These are phyloP conservation scores for Sebastes oblongus DNA, from an alignment of 2,797 vertebrate species.

Conservation along the genomic window DNA sequence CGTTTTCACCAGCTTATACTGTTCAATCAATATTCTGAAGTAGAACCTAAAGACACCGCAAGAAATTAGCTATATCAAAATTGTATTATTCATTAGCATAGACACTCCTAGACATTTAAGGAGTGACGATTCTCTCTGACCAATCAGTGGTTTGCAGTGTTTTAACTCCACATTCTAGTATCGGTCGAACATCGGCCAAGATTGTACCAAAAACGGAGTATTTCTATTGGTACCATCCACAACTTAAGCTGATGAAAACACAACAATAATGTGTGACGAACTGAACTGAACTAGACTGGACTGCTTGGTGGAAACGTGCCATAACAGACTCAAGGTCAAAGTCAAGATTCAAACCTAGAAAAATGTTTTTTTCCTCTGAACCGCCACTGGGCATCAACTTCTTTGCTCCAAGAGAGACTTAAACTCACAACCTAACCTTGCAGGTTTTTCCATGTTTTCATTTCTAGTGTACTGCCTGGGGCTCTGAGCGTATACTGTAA, in stretches of 20 bases:
- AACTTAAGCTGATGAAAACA: no score
- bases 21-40: background rate
- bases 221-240: no score
- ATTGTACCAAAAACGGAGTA: no score
- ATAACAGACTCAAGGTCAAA: background rate
- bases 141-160: no score
- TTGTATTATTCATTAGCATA: background rate
- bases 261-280: no score
- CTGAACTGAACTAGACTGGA: no score
- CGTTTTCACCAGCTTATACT: background rate
- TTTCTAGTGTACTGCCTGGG: background rate
- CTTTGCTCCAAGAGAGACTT: background rate
- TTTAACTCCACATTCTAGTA: no score
- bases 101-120: background rate
- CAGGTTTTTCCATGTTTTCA: background rate
- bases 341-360: background rate
- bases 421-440: background rate
- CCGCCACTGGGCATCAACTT: background rate
- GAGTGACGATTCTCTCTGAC: no score
- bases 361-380: background rate
- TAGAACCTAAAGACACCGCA: background rate
- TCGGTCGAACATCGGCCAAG: no score
- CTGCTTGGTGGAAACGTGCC: background rate
- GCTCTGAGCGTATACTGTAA: background rate
- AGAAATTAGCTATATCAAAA: background rate